Evolutionary conservation across 2,113 vertebrate species (phyloP).

Genomic region (Trachemys scripta): DNA sequence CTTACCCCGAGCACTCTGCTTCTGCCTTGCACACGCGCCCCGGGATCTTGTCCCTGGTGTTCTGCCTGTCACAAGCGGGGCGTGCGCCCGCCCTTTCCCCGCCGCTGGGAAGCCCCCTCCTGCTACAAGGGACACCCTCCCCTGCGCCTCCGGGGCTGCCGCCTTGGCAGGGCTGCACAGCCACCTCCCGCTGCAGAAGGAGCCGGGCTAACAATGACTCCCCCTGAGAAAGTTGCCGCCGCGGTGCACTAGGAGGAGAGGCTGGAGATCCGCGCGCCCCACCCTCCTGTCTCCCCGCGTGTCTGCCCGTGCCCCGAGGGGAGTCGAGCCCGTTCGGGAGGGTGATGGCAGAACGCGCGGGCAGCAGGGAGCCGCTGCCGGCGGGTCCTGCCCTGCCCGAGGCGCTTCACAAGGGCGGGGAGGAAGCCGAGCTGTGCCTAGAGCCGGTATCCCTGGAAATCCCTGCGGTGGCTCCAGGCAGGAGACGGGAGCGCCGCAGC

Average conservation of each 20-base stretch:
- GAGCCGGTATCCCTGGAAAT: conserved; percentile 76
- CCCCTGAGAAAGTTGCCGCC: conserved; percentile 43
- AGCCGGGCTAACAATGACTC: conserved; percentile 49
- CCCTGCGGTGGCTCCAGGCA: conserved; percentile 68
- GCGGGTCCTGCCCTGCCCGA: conserved; percentile 1
- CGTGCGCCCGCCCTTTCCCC: background rate
- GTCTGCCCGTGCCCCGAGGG: background rate
- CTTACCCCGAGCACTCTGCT: background rate
- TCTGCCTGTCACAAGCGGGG: conserved; percentile 32
- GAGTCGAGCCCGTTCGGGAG: background rate
- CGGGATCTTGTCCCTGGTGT: background rate
- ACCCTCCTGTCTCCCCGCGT: background rate
- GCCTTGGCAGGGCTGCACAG: background rate
- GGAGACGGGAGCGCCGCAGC: conserved; percentile 84
- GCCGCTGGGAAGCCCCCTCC: background rate
- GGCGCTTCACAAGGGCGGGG: conserved; percentile 77
- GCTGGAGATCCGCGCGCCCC: background rate
- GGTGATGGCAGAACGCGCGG: conserved; percentile 75
- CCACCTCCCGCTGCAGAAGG: background rate
- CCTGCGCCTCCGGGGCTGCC: background rate
- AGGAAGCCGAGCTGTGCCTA: conserved; percentile 78
- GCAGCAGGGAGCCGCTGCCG: conserved; percentile 38
- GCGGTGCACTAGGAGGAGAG: conserved; percentile 53
- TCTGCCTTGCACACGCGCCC: background rate
- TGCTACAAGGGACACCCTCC: background rate